Base-by-base conservation (phyloP, 2,888 invertebrate genomes). In the Stenodera caucasica region DNA sequence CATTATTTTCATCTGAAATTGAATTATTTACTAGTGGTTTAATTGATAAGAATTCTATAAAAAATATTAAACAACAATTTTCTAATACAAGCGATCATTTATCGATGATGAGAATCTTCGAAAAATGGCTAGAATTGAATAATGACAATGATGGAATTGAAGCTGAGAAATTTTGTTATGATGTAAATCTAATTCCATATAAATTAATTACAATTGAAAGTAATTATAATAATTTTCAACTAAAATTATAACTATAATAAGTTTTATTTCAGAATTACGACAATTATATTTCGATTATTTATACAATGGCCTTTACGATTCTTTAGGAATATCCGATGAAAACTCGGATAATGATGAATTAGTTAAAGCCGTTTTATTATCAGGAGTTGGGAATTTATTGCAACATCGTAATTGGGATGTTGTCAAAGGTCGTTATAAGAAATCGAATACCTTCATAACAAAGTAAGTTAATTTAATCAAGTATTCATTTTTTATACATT, bases 21-120 rank as follows among this genome's bases (percentile, higher is more conserved):
- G 84, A 86, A 49, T 68, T 88, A 57, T 88, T 89, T 69, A 61
- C 70, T 0, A 81, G 82, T 40, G 78, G 82, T 0, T 77, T 85
- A 3, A 78, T 81, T 0, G 77, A 84, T 50, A 83, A 84, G 65
- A 80, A 80, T 8, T 77, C 77, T 68, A 82, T 86, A 9, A 83
- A 85, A 56, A 72, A 77, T 33, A 77, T 82, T 0, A 89, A 89
- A 74, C 70, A 75, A 2, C 67, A 76, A 4, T 86, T 80, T 75
- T 85, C 82, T 57, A 61, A 79, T 0, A 81, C 79, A 0, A 90
- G 89, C 2, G 90, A 90, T 74, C 88, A 90, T 76, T 72, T 84
- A 12, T 85, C 88, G 0, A 52, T 87, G 12, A 82, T 85, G 69
- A 78, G 83, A 75, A 72, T 89, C 8, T 85, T 84, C 64, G 78